A percentile compares a stretch with the other conserved stretches of the same genome.
These are phyloP conservation scores for Dendrolimus houi DNA, from an alignment of 2,888 invertebrate genomes.

Conservation along the genomic window DNA sequence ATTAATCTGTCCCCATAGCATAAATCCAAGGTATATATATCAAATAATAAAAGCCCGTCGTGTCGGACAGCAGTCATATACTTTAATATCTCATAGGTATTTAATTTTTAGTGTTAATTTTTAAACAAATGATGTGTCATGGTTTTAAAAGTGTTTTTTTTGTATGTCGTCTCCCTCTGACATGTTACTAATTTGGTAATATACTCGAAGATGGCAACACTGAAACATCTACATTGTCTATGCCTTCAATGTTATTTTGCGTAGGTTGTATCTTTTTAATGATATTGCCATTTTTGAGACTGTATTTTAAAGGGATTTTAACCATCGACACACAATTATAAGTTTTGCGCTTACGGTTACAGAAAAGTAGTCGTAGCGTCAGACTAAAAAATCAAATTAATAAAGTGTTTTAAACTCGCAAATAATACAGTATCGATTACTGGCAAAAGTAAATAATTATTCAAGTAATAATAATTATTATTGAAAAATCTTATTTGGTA, in stretches of 20 bases:
- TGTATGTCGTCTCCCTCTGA: conserved; percentile 38
- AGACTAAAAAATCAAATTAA: too few species aligned
- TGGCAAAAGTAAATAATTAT: neutral
- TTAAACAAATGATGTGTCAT: conserved; percentile 62
- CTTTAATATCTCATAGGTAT: conserved; percentile 71
- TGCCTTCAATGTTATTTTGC: conserved; percentile 24
- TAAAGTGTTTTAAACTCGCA: too few species aligned
- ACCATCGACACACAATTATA: too few species aligned
- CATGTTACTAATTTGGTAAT: conserved; percentile 16
- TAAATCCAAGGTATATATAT: conserved; percentile 55
- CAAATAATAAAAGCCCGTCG: conserved; percentile 31
- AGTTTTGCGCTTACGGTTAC: too few species aligned
- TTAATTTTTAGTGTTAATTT: conserved; percentile 63
- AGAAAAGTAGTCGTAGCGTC: too few species aligned
- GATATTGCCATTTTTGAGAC: neutral
- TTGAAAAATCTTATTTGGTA: conserved; percentile 8
- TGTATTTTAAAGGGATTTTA: too few species aligned
- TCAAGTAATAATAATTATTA: too few species aligned
- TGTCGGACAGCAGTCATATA: conserved; percentile 61
- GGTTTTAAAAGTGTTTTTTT: conserved; percentile 41
- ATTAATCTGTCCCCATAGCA: conserved; percentile 57
- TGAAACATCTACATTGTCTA: conserved; percentile 26
- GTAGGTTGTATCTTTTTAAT: too few species aligned
- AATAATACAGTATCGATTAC: too few species aligned
- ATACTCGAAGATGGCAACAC: conserved; percentile 34